Evolutionary conservation across 2,797 vertebrate genomes (phyloP).

Genomic region (Hapalemur alaotrensis): DNA sequence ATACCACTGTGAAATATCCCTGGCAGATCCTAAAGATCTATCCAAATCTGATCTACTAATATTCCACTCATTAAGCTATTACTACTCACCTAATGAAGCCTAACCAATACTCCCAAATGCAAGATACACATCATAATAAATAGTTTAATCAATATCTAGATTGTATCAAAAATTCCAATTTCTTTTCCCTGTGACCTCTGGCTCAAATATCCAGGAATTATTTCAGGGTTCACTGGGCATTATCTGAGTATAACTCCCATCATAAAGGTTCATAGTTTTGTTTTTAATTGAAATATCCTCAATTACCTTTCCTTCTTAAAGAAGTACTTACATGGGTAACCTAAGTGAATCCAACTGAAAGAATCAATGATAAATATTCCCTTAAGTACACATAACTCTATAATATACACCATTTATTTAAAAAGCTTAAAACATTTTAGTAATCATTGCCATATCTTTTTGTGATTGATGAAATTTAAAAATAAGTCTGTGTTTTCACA

Average conservation of each 20-base stretch:
- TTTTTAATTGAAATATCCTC: not conserved
- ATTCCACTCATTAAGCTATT: not conserved
- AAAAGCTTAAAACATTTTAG: conserved; percentile 16
- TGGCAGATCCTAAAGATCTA: not conserved
- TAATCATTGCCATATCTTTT: not conserved
- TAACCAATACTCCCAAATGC: not conserved
- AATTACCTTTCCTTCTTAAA: not conserved
- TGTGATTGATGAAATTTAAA: conserved; percentile 34
- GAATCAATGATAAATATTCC: not conserved
- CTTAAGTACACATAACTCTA: not conserved
- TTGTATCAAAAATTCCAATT: not conserved
- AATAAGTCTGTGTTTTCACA: not conserved
- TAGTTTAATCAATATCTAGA: not conserved
- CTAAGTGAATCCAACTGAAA: not conserved
- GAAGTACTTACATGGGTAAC: not conserved
- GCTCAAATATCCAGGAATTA: not conserved
- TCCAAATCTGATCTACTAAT: not conserved
- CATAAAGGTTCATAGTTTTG: not conserved
- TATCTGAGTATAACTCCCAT: not conserved
- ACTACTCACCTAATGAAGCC: not conserved
- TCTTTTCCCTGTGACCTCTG: not conserved
- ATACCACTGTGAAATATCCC: conserved; percentile 2
- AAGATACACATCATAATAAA: not conserved
- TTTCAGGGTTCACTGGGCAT: not conserved
- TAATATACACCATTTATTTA: not conserved